A percentile compares a stretch with the other conserved stretches of the same genome.
Conservation (phyloP, 1,140 invertebrate species). For the Linepithema humile region DNA sequence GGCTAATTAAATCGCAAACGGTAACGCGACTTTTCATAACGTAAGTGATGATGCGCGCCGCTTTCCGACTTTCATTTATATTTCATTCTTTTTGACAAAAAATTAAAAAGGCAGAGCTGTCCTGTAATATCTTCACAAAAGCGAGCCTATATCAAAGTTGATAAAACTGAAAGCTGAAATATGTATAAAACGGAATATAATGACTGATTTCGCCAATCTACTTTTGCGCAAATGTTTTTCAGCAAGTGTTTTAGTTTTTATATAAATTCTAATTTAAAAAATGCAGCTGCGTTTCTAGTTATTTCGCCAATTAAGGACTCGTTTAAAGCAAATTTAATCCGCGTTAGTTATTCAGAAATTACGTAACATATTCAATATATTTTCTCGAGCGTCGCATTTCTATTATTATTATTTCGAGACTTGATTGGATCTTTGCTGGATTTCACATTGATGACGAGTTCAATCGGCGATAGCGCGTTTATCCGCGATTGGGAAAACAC, state of each 20-base stretch:
- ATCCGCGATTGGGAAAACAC: conserved; percentile 29
- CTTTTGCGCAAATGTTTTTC: not conserved
- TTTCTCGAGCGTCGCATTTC: not conserved
- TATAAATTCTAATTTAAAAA: not conserved
- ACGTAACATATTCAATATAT: not conserved
- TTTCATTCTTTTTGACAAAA: conserved; percentile 33
- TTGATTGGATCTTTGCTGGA: not conserved
- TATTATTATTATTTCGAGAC: not conserved
- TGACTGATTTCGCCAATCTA: not conserved
- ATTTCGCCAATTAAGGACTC: not conserved
- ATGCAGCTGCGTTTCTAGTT: not conserved
- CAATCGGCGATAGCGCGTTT: not conserved
- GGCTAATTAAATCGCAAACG: conserved; percentile 50
- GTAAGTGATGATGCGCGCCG: conserved; percentile 20
- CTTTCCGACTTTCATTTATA: conserved; percentile 40
- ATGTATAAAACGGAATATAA: not conserved
- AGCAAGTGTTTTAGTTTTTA: not conserved
- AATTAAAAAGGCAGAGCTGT: not conserved
- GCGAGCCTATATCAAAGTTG: not conserved
- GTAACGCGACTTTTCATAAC: conserved; percentile 50
- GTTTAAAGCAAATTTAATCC: not conserved
- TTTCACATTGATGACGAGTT: not conserved
- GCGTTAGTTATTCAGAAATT: not conserved
- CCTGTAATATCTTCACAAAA: conserved; percentile 23
- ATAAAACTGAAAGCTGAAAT: not conserved